Evolutionary conservation across 92 coral and sea anemone species (phyloP).

Genomic region (Virgularia gustaviana): DNA sequence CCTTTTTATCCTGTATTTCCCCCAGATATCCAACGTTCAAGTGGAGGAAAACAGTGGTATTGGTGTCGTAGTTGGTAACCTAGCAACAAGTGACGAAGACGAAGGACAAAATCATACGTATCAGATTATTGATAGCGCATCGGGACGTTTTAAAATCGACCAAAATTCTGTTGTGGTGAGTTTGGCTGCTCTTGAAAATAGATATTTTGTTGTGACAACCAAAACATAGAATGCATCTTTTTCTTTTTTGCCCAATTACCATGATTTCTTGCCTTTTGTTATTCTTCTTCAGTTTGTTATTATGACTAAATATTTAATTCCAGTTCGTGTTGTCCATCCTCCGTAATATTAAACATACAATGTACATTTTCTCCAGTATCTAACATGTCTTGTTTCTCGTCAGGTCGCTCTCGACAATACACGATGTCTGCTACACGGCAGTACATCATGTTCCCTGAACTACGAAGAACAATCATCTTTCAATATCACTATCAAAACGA

Average conservation of each 20-base stretch:
- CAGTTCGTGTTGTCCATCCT: too few species aligned
- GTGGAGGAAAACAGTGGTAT: slow-evolving; percentile 10
- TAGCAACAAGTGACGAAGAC: slow-evolving; percentile 32
- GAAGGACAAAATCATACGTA: slow-evolving; percentile 16
- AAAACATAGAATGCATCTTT: too few species aligned
- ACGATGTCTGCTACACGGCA: slow-evolving; percentile 14
- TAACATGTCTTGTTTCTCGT: neutral
- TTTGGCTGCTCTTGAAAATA: too few species aligned
- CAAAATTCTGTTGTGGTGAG: slow-evolving; percentile 15
- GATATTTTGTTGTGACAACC: too few species aligned
- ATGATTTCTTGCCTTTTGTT: too few species aligned
- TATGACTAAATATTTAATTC: too few species aligned
- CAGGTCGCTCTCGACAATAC: slow-evolving; percentile 21
- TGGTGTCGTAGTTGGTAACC: slow-evolving; percentile 27
- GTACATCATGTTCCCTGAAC: slow-evolving; percentile 11
- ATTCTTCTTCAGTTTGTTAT: too few species aligned
- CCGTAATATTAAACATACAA: too few species aligned
- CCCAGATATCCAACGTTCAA: slow-evolving; percentile 23
- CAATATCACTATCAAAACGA: slow-evolving; percentile 15
- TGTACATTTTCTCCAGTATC: neutral
- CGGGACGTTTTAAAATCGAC: slow-evolving; percentile 28
- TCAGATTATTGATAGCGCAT: neutral
- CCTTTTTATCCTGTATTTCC: too few species aligned
- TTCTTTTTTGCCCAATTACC: too few species aligned
- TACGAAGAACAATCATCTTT: slow-evolving; percentile 13